Percentiles rank a stretch among this genome's conserved stretches.
These are phyloP conservation scores for Montipora cactus DNA, from an alignment of 64 coral and sea anemone genomes.

Conservation along the genomic window DNA sequence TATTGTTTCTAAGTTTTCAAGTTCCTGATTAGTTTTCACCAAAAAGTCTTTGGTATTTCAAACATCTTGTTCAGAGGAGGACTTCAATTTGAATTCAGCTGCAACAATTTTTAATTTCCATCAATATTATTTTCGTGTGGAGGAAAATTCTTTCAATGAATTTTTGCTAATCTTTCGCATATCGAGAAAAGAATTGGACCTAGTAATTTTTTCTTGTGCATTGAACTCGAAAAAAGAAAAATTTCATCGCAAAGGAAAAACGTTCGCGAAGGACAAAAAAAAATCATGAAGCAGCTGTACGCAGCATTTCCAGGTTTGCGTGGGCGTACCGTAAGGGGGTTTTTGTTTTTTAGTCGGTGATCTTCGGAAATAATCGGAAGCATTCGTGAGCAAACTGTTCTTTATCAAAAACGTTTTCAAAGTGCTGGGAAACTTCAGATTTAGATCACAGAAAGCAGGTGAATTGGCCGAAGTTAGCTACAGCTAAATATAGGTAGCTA, in stretches of 20 bases:
- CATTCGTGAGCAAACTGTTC: slow-evolving; percentile 29
- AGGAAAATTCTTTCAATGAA: neutral
- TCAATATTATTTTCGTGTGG: neutral
- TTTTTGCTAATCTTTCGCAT: neutral
- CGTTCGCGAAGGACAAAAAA: neutral
- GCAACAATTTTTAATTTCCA: neutral
- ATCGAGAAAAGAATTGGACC: neutral
- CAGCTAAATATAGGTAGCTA: slow-evolving; percentile 78
- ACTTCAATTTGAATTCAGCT: slow-evolving; percentile 28
- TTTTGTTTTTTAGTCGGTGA: slow-evolving; percentile 11
- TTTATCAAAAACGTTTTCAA: slow-evolving; percentile 31
- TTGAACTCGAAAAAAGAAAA: too few species aligned
- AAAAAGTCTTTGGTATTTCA: neutral
- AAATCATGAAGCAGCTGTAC: slow-evolving; percentile 15
- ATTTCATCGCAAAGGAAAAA: neutral
- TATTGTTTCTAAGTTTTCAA: neutral
- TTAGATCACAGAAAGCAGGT: slow-evolving; percentile 71
- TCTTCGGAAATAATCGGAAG: slow-evolving; percentile 52
- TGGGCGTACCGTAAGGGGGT: slow-evolving; percentile 28
- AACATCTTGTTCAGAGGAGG: slow-evolving; percentile 7
- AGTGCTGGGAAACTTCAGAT: slow-evolving; percentile 23
- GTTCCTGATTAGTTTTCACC: neutral
- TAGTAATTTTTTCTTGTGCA: too few species aligned
- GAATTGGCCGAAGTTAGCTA: slow-evolving; percentile 73
- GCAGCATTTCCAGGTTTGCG: slow-evolving; percentile 15